Evolutionary conservation across 2,888 invertebrate species (phyloP).

Genomic region (Smittia sp.): DNA sequence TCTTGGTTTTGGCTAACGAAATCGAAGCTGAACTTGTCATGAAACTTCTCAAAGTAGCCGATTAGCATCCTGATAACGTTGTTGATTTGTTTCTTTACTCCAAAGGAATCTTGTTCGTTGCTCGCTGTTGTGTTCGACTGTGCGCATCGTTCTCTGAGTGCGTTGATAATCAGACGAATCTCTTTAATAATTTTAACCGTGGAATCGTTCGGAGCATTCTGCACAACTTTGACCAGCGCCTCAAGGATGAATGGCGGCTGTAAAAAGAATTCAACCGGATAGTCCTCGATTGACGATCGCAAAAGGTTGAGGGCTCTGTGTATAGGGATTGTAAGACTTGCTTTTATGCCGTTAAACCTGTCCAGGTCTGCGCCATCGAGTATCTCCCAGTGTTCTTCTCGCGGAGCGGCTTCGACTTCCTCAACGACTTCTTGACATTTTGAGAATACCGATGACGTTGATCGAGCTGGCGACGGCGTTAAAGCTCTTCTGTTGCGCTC

Average conservation of each 20-base stretch:
- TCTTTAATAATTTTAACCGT: background rate
- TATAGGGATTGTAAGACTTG: background rate
- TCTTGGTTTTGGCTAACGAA: background rate
- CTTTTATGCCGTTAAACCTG: background rate
- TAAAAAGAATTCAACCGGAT: conserved; percentile 51
- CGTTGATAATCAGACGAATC: conserved; percentile 9
- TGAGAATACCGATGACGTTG: background rate
- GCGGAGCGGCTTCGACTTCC: background rate
- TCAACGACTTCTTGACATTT: background rate
- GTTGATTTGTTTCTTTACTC: conserved; percentile 20
- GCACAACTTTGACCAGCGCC: background rate
- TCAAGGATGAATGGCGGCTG: conserved; percentile 51
- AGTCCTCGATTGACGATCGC: conserved; percentile 46
- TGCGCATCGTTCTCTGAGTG: background rate
- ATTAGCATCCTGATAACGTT: conserved; percentile 10
- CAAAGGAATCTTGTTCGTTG: background rate
- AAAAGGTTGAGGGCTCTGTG: background rate
- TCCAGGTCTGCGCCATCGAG: background rate
- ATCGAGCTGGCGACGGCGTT: too few relatives aligned
- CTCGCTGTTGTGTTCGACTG: background rate
- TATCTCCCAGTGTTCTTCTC: background rate
- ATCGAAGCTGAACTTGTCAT: background rate
- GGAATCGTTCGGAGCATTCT: background rate
- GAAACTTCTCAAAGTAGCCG: conserved; percentile 9
- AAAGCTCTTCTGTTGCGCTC: too few relatives aligned